Percentiles rank a stretch among this genome's conserved stretches.
These are phyloP conservation scores for Lepidurus apus DNA, from an alignment of 1,140 invertebrate genomes.

Conservation along the genomic window DNA sequence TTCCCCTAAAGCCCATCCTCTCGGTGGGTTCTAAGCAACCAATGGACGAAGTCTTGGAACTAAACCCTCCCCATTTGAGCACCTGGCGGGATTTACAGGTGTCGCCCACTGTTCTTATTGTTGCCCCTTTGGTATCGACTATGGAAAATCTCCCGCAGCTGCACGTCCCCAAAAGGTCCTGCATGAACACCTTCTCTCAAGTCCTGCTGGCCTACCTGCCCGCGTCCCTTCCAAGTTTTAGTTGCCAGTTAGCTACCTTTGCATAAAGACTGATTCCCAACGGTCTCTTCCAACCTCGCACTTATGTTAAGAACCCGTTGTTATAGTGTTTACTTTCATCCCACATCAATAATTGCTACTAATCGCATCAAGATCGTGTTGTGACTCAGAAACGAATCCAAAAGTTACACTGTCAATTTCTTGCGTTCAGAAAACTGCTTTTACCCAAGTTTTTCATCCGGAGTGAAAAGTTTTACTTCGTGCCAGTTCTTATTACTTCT, in stretches of 20 bases:
- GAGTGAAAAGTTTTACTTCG: too few species aligned
- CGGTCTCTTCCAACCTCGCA: too few species aligned
- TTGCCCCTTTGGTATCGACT: neutral
- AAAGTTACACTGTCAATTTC: too few species aligned
- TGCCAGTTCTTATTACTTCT: too few species aligned
- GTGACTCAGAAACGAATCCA: too few species aligned
- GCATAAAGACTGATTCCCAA: neutral
- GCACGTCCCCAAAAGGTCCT: neutral
- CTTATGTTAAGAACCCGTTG: too few species aligned
- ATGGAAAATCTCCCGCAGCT: too few species aligned
- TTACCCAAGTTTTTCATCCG: too few species aligned
- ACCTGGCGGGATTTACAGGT: conserved; percentile 15
- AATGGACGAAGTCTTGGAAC: neutral
- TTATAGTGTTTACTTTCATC: too few species aligned
- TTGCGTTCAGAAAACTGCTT: too few species aligned
- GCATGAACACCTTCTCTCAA: neutral
- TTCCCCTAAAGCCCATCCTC: neutral
- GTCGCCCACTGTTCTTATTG: neutral
- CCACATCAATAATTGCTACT: too few species aligned
- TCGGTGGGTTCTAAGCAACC: neutral
- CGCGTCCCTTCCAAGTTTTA: neutral
- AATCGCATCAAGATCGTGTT: too few species aligned
- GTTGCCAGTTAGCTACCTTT: neutral
- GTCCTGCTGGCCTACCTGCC: neutral
- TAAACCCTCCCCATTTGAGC: neutral